phyloP scores from a whole-genome alignment of 2,797 vertebrate genomes.

The Pseudochirops cupreus region DNA sequence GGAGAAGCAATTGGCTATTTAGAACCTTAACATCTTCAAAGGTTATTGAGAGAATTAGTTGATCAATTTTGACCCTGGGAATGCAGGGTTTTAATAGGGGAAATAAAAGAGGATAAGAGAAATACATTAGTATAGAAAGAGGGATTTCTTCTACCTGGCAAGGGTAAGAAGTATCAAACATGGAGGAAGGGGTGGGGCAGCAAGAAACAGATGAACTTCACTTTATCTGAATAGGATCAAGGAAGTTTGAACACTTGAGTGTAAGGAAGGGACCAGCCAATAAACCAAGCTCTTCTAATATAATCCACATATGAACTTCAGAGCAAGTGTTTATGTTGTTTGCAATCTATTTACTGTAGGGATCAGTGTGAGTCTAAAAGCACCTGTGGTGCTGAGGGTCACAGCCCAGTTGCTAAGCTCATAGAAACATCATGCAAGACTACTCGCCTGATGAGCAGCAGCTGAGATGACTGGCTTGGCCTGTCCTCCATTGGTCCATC shows the following conservation, averaged over 20 bases:
- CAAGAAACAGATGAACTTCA: not conserved
- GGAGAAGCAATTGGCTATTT: not conserved
- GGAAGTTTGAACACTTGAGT: not conserved
- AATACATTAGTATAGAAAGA: not conserved
- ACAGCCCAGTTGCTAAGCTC: too few relatives aligned
- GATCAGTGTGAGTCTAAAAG: too few relatives aligned
- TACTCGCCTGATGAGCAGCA: too few relatives aligned
- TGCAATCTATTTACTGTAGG: not conserved
- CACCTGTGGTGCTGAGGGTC: too few relatives aligned
- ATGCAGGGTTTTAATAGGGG: not conserved
- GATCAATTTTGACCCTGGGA: not conserved
- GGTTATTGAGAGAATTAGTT: not conserved
- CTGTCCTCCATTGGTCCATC: too few relatives aligned
- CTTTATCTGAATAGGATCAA: not conserved
- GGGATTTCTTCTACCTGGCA: not conserved
- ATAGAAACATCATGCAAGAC: too few relatives aligned
- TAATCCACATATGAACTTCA: not conserved
- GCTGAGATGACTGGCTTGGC: too few relatives aligned
- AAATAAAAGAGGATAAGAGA: not conserved
- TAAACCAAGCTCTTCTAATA: not conserved
- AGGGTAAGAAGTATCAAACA: not conserved
- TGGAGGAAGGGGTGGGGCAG: not conserved
- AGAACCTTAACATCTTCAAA: not conserved
- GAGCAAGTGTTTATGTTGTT: not conserved
- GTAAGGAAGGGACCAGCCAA: not conserved